Evolutionary conservation across 1,140 invertebrate genomes (phyloP).

Genomic region (Caerostris extrusa): DNA sequence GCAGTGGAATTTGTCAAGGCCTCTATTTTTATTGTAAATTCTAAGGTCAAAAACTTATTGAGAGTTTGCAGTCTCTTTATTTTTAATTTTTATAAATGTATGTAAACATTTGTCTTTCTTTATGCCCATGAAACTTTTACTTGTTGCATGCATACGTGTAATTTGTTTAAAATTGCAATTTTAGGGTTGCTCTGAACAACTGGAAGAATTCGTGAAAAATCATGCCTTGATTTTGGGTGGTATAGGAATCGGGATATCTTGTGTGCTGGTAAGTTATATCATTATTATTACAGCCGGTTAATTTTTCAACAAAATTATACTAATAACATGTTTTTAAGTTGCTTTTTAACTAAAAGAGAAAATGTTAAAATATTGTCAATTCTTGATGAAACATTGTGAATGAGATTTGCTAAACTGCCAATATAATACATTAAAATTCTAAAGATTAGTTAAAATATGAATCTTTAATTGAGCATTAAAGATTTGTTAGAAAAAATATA

Average conservation of each 20-base stretch:
- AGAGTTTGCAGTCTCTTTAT: too few species aligned
- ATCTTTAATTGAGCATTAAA: not conserved
- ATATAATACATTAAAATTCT: not conserved
- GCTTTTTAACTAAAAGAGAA: not conserved
- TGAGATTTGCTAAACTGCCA: too few species aligned
- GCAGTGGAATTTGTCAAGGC: too few species aligned
- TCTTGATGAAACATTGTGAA: too few species aligned
- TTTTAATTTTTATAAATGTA: too few species aligned
- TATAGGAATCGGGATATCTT: conserved; percentile 89
- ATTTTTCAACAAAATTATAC: not conserved
- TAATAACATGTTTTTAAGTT: not conserved
- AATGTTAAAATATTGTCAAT: not conserved
- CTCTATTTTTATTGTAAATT: too few species aligned
- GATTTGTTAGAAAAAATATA: too few species aligned
- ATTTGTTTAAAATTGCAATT: not conserved
- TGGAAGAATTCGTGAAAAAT: conserved; percentile 87
- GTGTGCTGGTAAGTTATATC: conserved; percentile 87
- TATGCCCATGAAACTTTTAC: too few species aligned
- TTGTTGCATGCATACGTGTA: too few species aligned
- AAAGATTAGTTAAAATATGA: not conserved
- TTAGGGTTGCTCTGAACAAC: conserved; percentile 87
- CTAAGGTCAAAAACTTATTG: too few species aligned
- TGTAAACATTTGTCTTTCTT: too few species aligned
- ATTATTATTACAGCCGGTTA: not conserved
- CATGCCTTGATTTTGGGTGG: conserved; percentile 90